phyloP scores from a whole-genome alignment of 2,797 vertebrate species.

The Tarsius wallacei region DNA sequence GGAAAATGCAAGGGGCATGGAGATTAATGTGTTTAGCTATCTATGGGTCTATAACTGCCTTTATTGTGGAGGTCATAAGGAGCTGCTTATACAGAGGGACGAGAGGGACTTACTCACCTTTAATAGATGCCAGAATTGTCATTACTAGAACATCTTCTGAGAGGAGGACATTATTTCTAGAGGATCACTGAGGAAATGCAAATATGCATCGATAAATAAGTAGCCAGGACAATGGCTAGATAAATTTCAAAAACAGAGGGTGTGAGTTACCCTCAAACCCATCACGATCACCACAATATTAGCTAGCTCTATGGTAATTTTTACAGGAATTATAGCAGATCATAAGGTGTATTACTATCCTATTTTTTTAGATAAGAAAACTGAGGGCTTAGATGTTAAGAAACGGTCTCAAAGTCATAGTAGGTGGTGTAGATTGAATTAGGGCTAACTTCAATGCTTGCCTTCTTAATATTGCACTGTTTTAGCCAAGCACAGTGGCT shows the following conservation, averaged over 20 bases:
- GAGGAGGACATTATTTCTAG: constrained; percentile 42
- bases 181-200: constrained; percentile 6
- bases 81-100: neutral
- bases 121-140: neutral
- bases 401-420: constrained; percentile 4
- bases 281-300: neutral
- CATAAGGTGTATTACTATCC: neutral
- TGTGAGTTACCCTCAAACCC: neutral
- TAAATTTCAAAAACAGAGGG: neutral
- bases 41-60: neutral
- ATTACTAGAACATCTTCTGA: neutral
- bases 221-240: neutral
- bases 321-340: neutral
- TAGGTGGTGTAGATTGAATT: neutral
- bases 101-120: neutral
- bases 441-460: neutral
- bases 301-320: neutral
- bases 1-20: neutral
- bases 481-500: neutral
- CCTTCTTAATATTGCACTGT: neutral
- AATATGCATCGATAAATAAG: neutral
- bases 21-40: neutral
- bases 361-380: constrained; percentile 54
- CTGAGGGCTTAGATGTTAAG: neutral
- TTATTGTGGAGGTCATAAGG: neutral